A percentile compares a stretch with the other conserved stretches of the same genome.
These are phyloP conservation scores for Carettochelys insculpta DNA, from an alignment of 2,113 vertebrate species.

Conservation along the genomic window DNA sequence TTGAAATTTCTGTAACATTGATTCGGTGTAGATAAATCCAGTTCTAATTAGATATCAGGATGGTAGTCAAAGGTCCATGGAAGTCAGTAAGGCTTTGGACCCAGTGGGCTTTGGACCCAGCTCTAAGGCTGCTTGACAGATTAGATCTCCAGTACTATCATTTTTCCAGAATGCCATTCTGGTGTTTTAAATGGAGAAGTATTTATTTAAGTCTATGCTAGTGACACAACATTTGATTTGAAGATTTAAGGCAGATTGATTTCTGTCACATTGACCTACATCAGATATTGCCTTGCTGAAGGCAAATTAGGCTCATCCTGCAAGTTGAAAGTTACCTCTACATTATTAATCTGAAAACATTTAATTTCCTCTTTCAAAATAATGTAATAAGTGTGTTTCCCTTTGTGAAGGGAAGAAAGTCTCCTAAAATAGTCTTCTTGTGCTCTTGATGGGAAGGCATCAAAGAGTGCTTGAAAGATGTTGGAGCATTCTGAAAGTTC, in stretches of 20 bases:
- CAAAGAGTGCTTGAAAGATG: not conserved
- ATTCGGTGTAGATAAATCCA: not conserved
- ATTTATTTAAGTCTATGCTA: not conserved
- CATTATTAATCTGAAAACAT: not conserved
- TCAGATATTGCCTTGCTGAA: not conserved
- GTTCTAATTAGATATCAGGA: not conserved
- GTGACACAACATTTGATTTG: not conserved
- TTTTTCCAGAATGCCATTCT: not conserved
- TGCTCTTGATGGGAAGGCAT: not conserved
- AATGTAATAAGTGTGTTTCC: not conserved
- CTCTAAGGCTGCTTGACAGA: not conserved
- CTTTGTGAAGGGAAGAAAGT: not conserved
- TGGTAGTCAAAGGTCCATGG: not conserved
- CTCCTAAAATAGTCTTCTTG: not conserved
- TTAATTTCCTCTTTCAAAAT: not conserved
- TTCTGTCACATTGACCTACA: not conserved
- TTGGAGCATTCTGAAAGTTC: not conserved
- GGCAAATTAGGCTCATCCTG: not conserved
- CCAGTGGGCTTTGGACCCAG: not conserved
- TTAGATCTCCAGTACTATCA: not conserved
- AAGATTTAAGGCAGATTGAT: not conserved
- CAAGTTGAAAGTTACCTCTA: not conserved
- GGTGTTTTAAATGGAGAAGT: not conserved
- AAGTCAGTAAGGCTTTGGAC: not conserved
- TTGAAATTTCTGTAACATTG: not conserved